A percentile compares a stretch with the other conserved stretches of the same genome.
These are phyloP conservation scores for Ascaphus truei DNA, from an alignment of 2,113 vertebrate genomes.

Conservation along the genomic window DNA sequence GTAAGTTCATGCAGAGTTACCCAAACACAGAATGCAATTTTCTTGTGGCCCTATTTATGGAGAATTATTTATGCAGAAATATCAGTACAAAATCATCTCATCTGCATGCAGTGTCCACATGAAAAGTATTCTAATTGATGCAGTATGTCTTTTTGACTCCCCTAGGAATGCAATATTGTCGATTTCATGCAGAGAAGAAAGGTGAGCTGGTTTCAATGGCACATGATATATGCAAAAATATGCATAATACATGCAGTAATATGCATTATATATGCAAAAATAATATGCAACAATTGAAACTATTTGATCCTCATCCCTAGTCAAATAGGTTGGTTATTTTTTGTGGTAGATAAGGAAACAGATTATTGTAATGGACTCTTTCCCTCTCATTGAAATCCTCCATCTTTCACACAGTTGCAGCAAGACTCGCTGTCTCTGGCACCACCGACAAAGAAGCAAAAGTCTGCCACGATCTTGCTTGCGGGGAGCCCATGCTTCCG, in stretches of 20 bases:
- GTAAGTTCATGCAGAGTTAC: too few relatives aligned
- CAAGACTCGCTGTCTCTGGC: too few relatives aligned
- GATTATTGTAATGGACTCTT: too few relatives aligned
- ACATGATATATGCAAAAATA: constrained; percentile 28
- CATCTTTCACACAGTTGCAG: too few relatives aligned
- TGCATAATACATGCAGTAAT: constrained; percentile 11
- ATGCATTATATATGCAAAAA: constrained; percentile 17
- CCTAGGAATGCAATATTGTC: neutral
- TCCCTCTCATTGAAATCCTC: too few relatives aligned
- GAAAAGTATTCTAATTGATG: neutral
- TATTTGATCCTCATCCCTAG: constrained; percentile 20
- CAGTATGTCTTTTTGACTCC: neutral
- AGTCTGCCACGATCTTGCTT: too few relatives aligned
- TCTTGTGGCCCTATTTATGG: too few relatives aligned
- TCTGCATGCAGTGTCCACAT: neutral
- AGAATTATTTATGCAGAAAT: too few relatives aligned
- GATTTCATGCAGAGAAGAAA: constrained; percentile 1
- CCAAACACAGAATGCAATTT: too few relatives aligned
- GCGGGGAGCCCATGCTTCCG: too few relatives aligned
- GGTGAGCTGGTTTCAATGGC: neutral
- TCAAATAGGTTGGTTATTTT: constrained; percentile 20
- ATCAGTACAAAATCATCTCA: neutral
- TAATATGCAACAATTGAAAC: constrained; percentile 27
- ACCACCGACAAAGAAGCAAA: too few relatives aligned
- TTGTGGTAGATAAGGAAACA: constrained; percentile 4